Base-by-base conservation (phyloP, 2,797 vertebrate species). In the Perodicticus potto region DNA sequence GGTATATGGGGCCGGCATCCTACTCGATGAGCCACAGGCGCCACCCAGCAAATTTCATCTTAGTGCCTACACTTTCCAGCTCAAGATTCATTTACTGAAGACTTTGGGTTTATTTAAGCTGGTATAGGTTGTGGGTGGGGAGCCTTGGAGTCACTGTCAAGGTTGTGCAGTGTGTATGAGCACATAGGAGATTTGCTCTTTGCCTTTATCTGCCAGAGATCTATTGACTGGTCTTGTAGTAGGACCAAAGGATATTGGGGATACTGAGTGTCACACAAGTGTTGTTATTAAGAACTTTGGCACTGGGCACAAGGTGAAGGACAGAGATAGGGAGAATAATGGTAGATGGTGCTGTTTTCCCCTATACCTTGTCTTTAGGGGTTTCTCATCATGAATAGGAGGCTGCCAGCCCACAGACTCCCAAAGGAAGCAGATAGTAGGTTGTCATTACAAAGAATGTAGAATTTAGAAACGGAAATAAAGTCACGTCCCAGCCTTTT, bases 401-500 rank as follows among this genome's bases (percentile, higher is more conserved):
- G 92, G 53, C 65, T 76, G n/a, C 40, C 72, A 67, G 57, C n/a
- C 23, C 27, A 37, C 4, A 72, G 53, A 49, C 34, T 89, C 57
- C 72, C 49, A 70, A 82, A 43, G 76, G 73, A 88, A 93, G n/a
- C 8, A 43, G 32, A 63, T 19, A 77, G 45, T 72, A 72, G 82
- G 32, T 83, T 70, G 67, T 78, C n/a, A 34, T 70, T 65, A n/a
- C 20, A 84, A 63, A 85, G 77, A 80, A 7, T 23, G 72, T 53
- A 11, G 12, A 45, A 34, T 96, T 87, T 95, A 83, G 74, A 93
- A 77, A 69, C 65, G 74, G 78, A 96, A 73, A 73, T 88, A n/a
- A n/a, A 53, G 88, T 89, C 53, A 22, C 29, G 72, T 57, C 14
- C 29, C 37, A 14, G 43, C 63, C 69, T 85, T 67, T 77, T 37